Evolutionary conservation across 1,140 invertebrate species (phyloP), one percentile per base, ranked within the genome.

Genomic region (Glossosoma conforme): DNA sequence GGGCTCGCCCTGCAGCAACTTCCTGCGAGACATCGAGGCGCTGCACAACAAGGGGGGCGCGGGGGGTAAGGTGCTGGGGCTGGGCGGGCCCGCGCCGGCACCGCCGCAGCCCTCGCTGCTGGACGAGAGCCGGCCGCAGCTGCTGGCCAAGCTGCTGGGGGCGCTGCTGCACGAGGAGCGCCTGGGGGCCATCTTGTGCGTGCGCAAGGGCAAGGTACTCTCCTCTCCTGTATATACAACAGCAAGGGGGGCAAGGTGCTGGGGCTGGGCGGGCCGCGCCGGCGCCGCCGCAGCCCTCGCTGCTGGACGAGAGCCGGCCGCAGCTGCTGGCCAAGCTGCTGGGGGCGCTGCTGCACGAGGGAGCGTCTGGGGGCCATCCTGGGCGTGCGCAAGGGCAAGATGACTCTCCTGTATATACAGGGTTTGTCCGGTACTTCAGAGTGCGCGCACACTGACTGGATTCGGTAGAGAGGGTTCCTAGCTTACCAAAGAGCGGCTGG

Each of bases 131-230:
- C 77, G 65, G 67, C 61, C 71, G 1, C 81, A 80, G 37, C 64
- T 80, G 13, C 62, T 83, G 3, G 75, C 74, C 43, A 83, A 79
- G 58, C 76, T 85, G 44, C 76, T 81, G 37, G 67, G 77, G 0
- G 80, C 80, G 2, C 65, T 86, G 20, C 67, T 84, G 24, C 76
- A 80, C 54, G 80, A 84, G 6, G 83, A 84, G 43, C 77, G 85
- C 61, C 71, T 87, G 53, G 63, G 76, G 6, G 77, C 78, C 59
- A 80, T 85, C 72, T 66, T 87, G 54, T 80, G 77, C 58, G 82
- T 87, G 41, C 75, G 85, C 51, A 88, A 88, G 61, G 86, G 85
- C 62, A 83, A 84, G 74, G 84, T 85, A 64, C 62, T n/a, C n/a
- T n/a, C n/a, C n/a, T n/a, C n/a, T n/a, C n/a, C n/a, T n/a, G n/a